Percentiles rank a stretch among this genome's conserved stretches.
These are phyloP conservation scores for Porphyrio hochstetteri DNA, from an alignment of 2,113 vertebrate species.

Conservation along the genomic window DNA sequence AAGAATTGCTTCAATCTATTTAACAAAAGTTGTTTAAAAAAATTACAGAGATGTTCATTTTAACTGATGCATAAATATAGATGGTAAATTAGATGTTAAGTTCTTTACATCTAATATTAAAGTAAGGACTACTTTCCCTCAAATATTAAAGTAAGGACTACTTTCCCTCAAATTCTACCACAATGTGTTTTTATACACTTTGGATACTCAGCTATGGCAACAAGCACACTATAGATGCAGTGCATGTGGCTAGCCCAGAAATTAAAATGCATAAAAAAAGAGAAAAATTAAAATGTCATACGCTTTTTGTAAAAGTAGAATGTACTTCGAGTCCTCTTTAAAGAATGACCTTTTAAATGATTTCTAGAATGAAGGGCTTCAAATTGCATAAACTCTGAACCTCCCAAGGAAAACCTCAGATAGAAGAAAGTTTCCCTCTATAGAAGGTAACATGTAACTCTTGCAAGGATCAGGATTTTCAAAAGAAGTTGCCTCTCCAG, in stretches of 20 bases:
- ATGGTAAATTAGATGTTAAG: neutral
- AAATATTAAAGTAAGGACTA: neutral
- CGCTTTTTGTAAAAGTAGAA: neutral
- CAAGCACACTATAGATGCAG: neutral
- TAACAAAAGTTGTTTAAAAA: neutral
- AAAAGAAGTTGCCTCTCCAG: neutral
- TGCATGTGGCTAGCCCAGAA: accelerated
- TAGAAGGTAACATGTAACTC: neutral
- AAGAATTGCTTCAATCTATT: neutral
- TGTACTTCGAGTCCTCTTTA: neutral
- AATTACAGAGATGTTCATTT: neutral
- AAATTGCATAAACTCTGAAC: neutral
- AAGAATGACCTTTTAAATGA: neutral
- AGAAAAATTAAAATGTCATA: neutral
- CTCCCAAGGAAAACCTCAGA: neutral
- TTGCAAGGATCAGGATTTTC: neutral
- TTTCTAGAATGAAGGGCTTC: neutral
- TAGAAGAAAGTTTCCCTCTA: neutral
- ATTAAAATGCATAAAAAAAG: neutral
- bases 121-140: neutral
- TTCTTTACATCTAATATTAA: neutral
- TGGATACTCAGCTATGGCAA: neutral
- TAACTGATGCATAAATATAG: neutral
- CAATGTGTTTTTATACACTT: neutral
- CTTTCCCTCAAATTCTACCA: neutral